Base-by-base conservation (phyloP, 2,797 vertebrate genomes). In the Propithecus perrieri region DNA sequence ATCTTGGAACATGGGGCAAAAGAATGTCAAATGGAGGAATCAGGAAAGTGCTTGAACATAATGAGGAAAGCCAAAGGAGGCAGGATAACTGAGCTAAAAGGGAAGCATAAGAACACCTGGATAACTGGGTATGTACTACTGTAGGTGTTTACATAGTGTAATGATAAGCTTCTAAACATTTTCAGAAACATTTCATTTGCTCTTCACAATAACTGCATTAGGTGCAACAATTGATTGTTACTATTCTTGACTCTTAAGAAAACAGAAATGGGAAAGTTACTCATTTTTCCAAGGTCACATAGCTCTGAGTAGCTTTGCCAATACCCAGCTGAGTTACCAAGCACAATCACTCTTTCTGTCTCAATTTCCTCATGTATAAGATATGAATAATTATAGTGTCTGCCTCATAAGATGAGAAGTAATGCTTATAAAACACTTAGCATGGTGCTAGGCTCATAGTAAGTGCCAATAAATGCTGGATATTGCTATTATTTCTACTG, bases 401-500 rank as follows among this genome's bases (percentile, higher is more conserved):
- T 71, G 63, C 30, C 28, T 95, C 79, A 75, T 35, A 55, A 59
- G 5, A 55, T 84, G 38, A 92, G 35, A 95, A 96, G 50, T 85
- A 84, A 71, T 95, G 35, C 50, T 91, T 97, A 84, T 65, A 65
- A 95, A 87, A 88, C 59, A 85, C 13, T 69, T 89, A 50, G 50
- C 48, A 67, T 91, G 35, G 38, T 87, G 33, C 55, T 71, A 85
- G 84, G 11, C 59, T 92, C 41, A 4, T 94, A 63, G 87, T 87
- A 94, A 94, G 86, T 81, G 91, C 57, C 67, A 89, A 1, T 93
- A 96, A 95, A 71, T 89, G 69, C 24, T 84, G 30, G 4, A 41
- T 87, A 2, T 90, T 89, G 57, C 41, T 94, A 0, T 93, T 95
- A 41, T 93, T 91, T 92, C 87, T 61, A 61, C 53, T 76, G 75